Percentiles rank a stretch among this genome's conserved stretches.
These are phyloP conservation scores for Pangasius macronema DNA, from an alignment of 2,797 vertebrate species.

Conservation along the genomic window DNA sequence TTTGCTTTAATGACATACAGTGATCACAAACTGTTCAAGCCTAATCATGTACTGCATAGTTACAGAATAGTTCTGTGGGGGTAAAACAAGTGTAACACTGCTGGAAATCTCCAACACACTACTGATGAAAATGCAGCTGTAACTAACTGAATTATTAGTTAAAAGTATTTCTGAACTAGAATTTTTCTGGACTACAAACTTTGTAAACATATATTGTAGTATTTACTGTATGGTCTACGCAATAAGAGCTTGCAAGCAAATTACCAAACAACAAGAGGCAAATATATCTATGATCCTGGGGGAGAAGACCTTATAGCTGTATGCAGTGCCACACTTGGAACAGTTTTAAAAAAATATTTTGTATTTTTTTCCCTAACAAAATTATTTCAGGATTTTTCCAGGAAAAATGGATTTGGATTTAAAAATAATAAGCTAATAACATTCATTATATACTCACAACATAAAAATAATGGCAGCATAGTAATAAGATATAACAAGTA, in stretches of 20 bases:
- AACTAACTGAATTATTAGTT: background rate
- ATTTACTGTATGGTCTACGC: slow-evolving; percentile 12
- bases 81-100: slow-evolving; percentile 23
- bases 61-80: slow-evolving; percentile 10
- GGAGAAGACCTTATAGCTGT: background rate
- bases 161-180: background rate
- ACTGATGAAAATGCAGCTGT: background rate
- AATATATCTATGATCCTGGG: background rate
- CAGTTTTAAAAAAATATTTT: slow-evolving; percentile 36
- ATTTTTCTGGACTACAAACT: background rate
- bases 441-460: slow-evolving; percentile 53
- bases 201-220: slow-evolving; percentile 12
- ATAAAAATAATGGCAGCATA: slow-evolving; percentile 59
- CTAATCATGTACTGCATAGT: slow-evolving; percentile 43
- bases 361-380: background rate
- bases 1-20: slow-evolving; percentile 22
- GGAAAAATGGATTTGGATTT: slow-evolving; percentile 7
- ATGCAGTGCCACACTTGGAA: slow-evolving; percentile 25
- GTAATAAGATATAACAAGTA: slow-evolving; percentile 44
- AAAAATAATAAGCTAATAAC: slow-evolving; percentile 63
- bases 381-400: background rate
- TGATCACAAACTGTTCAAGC: slow-evolving; percentile 29
- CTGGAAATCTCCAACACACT: slow-evolving; percentile 11
- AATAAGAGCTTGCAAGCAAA: slow-evolving; percentile 7
- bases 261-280: background rate